Base-by-base conservation (phyloP, 2,888 invertebrate genomes). In the Holacanthella duospinosa region DNA sequence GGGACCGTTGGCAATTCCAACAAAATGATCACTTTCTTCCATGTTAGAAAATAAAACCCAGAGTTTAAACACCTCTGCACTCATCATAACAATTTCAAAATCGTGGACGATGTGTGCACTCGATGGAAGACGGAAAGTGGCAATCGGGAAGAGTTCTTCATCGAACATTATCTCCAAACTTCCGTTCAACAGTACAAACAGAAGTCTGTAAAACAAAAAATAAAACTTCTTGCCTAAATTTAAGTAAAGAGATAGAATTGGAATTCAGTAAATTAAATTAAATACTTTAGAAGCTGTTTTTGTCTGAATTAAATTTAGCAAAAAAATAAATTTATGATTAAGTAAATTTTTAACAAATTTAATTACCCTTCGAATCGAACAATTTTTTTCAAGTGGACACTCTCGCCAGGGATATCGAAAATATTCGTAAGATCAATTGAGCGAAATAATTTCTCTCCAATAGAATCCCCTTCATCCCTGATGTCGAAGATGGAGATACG, bases 181-280 rank as follows among this genome's bases (percentile, higher is more conserved):
- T 56, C 71, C 72, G 56, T 68, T 67, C 4, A 69, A 29, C 1
- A 71, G 62, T 25, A 66, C 54, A 58, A 70, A 71, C 12, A 69
- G 16, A 12, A 64, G 24, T n/a, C 71, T 70, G 57, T 2, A 64
- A 64, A 25, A 43, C n/a, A 21, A 59, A 48, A 25, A 21, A 43
- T 19, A 43, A 16, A 16, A 36, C 16, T 36, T 36, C n/a, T n/a
- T n/a, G n/a, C n/a, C n/a, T n/a, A n/a, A n/a, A n/a, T n/a, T n/a
- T n/a, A n/a, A n/a, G n/a, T n/a, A n/a, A n/a, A n/a, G n/a, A n/a
- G n/a, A n/a, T n/a, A n/a, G n/a, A n/a, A n/a, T n/a, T n/a, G n/a
- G n/a, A n/a, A n/a, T n/a, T n/a, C n/a, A n/a, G n/a, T n/a, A n/a
- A n/a, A n/a, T n/a, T n/a, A n/a, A n/a, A n/a, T n/a, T n/a, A n/a